Evolutionary conservation across 2,113 vertebrate genomes (phyloP), one percentile per base, ranked within the genome.

Genomic region (Melanostigma gelatinosum): DNA sequence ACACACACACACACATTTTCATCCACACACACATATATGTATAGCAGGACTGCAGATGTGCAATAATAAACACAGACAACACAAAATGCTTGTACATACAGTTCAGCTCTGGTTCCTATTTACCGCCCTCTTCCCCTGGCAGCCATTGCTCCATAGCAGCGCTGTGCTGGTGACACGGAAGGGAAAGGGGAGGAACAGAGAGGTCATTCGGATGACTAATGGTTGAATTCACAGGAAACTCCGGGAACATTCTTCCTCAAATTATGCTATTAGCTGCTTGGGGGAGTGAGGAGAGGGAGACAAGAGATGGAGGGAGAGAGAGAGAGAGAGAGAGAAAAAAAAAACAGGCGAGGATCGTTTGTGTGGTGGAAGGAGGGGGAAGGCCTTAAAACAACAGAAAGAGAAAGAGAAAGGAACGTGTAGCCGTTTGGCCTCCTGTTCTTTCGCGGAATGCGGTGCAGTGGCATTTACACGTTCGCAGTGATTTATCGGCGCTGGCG

Each of bases 171-270:
- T 89, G 91, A 90, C 87, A 89, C 42, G 12, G 79, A 85, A 80
- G 86, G 83, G 73, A 89, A 85, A 81, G 83, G 85, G 92, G 93
- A 94, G 94, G 92, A 94, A 93, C 93, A 93, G 92, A 93, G 94
- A 95, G 94, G 95, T 96, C 95, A 95, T 95, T 96, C 90, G 94
- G 95, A 96, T 97, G 96, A 97, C 96, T 96, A 96, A 97, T 97
- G 96, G 96, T 94, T 95, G 95, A 96, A 96, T 97, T 98, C 95
- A 96, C 97, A 97, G 97, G 97, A 98, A 98, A 97, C 97, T 96
- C 97, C 95, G 92, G 94, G 95, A 97, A 95, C 96, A 97, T 97
- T 98, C 97, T 97, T 97, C 95, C 95, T 97, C 96, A 97, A 96
- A 97, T 98, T 97, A 98, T 98, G 97, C 97, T 96, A 97, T 98